Conservation (phyloP, 2,113 vertebrate genomes). For the Poecilia latipinna region DNA sequence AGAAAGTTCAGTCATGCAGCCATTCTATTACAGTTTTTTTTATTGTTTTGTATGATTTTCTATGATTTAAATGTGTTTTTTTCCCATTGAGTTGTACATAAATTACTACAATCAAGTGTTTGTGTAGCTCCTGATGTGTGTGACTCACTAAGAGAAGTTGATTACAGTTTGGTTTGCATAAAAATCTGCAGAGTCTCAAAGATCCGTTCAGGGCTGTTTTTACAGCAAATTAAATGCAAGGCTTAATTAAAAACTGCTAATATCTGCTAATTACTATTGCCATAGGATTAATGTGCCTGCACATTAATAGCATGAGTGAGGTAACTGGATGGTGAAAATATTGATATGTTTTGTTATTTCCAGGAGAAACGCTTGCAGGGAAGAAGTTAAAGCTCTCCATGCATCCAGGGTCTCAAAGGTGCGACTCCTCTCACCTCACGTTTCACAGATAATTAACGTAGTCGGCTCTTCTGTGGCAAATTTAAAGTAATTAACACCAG, state of each 20-base stretch:
- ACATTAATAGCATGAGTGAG: neutral
- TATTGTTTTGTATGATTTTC: neutral
- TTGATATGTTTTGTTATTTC: neutral
- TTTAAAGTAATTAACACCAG: slow-evolving; percentile 2
- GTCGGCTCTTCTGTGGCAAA: neutral
- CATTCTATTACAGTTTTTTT: too few species aligned
- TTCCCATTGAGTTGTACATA: too few species aligned
- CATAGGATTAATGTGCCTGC: slow-evolving; percentile 43
- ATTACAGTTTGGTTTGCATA: neutral
- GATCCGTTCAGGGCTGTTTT: slow-evolving; percentile 27
- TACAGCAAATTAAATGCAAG: slow-evolving; percentile 38
- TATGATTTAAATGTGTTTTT: neutral
- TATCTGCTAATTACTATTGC: slow-evolving; percentile 42
- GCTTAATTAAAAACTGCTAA: slow-evolving; percentile 48
- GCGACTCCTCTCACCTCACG: slow-evolving; percentile 5
- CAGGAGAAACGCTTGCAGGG: neutral
- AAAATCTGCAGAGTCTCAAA: neutral
- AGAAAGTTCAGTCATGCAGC: too few species aligned
- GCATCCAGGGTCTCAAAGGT: slow-evolving; percentile 12
- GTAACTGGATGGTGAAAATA: neutral
- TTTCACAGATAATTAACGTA: neutral
- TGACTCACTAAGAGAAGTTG: neutral
- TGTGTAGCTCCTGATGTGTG: neutral
- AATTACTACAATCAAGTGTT: neutral
- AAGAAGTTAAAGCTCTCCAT: neutral